Conservation (phyloP, 1,140 invertebrate genomes). For the Melanaphis sacchari region DNA sequence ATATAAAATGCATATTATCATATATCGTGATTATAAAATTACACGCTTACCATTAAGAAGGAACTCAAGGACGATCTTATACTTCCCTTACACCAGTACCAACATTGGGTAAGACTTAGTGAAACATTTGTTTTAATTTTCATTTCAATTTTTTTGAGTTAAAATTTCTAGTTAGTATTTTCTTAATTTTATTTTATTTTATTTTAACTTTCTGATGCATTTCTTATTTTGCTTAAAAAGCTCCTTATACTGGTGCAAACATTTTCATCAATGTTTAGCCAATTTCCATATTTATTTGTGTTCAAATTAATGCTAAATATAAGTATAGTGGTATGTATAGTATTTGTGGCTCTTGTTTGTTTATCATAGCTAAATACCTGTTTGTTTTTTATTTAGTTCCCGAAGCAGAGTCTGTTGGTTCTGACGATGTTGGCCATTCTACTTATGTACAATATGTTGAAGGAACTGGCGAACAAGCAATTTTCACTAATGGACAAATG, state of each 20-base stretch:
- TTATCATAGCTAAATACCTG: not conserved
- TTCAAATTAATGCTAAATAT: not conserved
- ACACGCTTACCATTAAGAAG: constrained; percentile 59
- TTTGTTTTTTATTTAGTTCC: constrained; percentile 64
- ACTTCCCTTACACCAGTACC: constrained; percentile 63
- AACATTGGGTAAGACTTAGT: constrained; percentile 62
- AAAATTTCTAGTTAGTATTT: constrained; percentile 16
- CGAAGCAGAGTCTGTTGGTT: constrained; percentile 67
- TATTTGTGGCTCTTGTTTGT: not conserved
- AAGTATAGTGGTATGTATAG: not conserved
- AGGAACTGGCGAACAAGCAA: constrained; percentile 69
- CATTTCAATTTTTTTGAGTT: not conserved
- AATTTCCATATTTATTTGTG: not conserved
- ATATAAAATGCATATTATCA: constrained; percentile 33
- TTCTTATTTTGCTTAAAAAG: constrained; percentile 26
- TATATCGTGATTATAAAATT: constrained; percentile 38
- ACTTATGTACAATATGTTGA: constrained; percentile 78
- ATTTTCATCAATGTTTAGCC: not conserved
- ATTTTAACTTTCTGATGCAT: not conserved
- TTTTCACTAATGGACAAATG: constrained; percentile 78
- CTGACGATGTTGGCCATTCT: constrained; percentile 68
- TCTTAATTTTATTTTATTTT: not conserved
- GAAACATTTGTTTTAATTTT: constrained; percentile 24
- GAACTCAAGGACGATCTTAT: constrained; percentile 62
- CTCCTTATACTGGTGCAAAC: not conserved